Evolutionary conservation across 2,797 vertebrate genomes (phyloP).

Genomic region (Molossus alvarezi): DNA sequence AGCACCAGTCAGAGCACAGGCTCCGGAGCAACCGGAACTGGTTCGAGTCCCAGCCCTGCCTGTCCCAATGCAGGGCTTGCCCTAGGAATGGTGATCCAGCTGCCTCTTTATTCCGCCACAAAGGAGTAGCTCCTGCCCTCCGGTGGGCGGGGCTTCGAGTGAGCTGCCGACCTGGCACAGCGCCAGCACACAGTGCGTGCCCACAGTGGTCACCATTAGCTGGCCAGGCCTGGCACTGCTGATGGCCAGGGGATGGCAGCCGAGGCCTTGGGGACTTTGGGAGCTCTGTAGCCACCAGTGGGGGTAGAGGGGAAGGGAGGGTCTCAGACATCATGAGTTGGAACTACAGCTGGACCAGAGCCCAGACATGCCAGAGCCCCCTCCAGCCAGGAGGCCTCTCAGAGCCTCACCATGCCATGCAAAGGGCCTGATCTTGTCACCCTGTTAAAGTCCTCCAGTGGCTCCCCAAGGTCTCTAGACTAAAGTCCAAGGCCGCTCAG

Average conservation of each 20-base stretch:
- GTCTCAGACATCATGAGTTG: fast-evolving
- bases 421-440: not conserved
- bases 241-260: fast-evolving
- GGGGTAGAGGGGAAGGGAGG: not conserved
- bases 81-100: fast-evolving
- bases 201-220: fast-evolving
- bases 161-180: not conserved
- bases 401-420: fast-evolving
- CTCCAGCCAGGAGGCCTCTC: not conserved
- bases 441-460: fast-evolving
- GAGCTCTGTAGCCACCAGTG: not conserved
- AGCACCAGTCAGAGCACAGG: not conserved
- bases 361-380: fast-evolving
- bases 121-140: not conserved
- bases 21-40: not conserved
- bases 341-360: fast-evolving
- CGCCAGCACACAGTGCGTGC: fast-evolving
- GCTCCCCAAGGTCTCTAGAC: not conserved
- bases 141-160: not conserved
- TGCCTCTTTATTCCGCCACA: not conserved
- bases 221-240: fast-evolving
- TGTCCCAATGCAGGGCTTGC: not conserved
- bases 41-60: not conserved
- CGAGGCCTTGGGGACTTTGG: too few relatives aligned
- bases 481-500: fast-evolving